Base-by-base conservation (phyloP, 2,888 invertebrate species). In the Iselma pallidipennis region DNA sequence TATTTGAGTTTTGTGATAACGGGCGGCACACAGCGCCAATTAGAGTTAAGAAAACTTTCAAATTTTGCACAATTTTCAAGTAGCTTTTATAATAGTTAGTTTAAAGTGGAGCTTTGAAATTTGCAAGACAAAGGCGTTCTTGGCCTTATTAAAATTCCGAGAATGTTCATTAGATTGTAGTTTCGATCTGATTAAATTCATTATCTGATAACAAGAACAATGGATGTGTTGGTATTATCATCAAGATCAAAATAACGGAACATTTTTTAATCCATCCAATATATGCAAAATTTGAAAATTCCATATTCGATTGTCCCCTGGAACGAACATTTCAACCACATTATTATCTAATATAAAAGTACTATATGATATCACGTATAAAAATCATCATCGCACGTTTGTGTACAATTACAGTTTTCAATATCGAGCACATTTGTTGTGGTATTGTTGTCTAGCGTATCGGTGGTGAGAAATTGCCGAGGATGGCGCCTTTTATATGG, bases 401-500 rank as follows among this genome's bases (percentile, higher is more conserved):
- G 78, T 70, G 78, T 79, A 69, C 65, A 66, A 60, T 65, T 66
- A 53, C 59, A 58, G 52, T 59, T 62, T 19, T 65, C 59, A 31
- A 51, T 49, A 26, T 21, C 25, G 14, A 29, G 48, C 23, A 83
- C 83, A 59, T 71, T 84, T 5, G 81, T 82, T 0, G 84, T 84
- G 55, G 76, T 82, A 67, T 78, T 0, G 78, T 78, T 56, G 82
- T 83, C 0, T 81, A 83, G 0, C 14, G 26, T 28, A 49, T 58
- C 55, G 16, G 26, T 82, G 81, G 69, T 76, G 55, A 70, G 68
- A 68, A 72, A 74, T 50, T 80, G 83, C 78, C 85, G 85, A 75
- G 86, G 86, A 78, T 83, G 82, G 71, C 86, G 81, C 73, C 86
- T 78, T 72, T 82, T 83, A 78, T 86, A 86, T 61, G 86, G 86